These are phyloP conservation scores for Aeoliscus strigatus DNA, from an alignment of 2,797 vertebrate genomes.

Conservation along the genomic window DNA sequence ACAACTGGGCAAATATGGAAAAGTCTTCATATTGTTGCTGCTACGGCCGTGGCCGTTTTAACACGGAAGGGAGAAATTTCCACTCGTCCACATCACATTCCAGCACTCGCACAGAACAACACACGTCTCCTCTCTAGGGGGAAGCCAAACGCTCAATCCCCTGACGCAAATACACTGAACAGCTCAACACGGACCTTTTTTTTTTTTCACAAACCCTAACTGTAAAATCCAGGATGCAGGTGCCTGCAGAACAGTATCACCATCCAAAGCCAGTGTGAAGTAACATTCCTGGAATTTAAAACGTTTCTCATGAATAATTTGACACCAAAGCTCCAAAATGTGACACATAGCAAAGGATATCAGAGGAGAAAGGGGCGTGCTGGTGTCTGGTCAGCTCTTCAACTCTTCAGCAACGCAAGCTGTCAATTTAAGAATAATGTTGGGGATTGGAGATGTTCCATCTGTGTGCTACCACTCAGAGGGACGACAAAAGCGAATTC, in stretches of 20 bases:
- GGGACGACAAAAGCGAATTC: too few species aligned
- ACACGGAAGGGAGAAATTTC: conserved; percentile 71
- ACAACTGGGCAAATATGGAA: conserved; percentile 58
- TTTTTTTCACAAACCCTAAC: conserved; percentile 20
- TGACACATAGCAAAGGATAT: conserved; percentile 36
- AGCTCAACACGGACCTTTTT: conserved; percentile 3
- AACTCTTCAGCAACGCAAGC: conserved; percentile 8
- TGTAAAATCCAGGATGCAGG: conserved; percentile 27
- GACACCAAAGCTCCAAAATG: conserved; percentile 47
- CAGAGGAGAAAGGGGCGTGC: conserved; percentile 3
- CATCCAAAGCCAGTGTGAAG: conserved; percentile 28
- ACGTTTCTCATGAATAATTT: conserved; percentile 43
- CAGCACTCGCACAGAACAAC: conserved; percentile 44
- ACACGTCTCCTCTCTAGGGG: conserved; percentile 31
- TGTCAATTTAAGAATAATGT: conserved; percentile 22
- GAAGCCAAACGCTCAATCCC: conserved; percentile 23
- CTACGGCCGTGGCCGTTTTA: conserved; percentile 55
- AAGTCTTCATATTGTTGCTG: conserved; percentile 64
- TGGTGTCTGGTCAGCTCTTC: conserved; percentile 18
- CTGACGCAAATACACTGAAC: conserved; percentile 10
- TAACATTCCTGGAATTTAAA: conserved; percentile 51
- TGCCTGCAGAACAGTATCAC: conserved; percentile 23
- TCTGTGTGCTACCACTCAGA: too few species aligned
- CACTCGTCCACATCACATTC: conserved; percentile 67
- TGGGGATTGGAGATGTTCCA: conserved; percentile 12